These are phyloP conservation scores for Actinia equina DNA, from an alignment of 64 coral and sea anemone genomes.

Conservation along the genomic window DNA sequence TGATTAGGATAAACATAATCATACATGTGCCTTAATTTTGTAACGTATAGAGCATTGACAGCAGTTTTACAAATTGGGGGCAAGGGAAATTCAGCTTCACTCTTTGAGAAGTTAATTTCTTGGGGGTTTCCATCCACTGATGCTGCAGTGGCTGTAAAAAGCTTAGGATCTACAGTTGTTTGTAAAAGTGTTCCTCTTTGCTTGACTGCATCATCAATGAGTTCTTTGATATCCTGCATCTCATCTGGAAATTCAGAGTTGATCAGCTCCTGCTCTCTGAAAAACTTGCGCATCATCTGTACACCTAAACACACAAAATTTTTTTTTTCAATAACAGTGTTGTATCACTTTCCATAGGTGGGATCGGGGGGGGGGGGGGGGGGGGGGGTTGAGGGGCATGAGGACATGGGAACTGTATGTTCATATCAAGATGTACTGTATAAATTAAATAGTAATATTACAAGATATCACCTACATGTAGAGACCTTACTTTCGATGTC, in stretches of 20 bases:
- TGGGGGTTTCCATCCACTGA: slow-evolving; percentile 12
- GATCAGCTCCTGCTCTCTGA: slow-evolving; percentile 31
- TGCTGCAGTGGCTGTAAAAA: slow-evolving; percentile 2
- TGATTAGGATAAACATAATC: slow-evolving; percentile 20
- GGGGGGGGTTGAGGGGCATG: not conserved
- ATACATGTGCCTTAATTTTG: slow-evolving; percentile 21
- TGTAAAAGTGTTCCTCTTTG: slow-evolving; percentile 48
- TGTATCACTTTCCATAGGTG: not conserved
- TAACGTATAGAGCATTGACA: slow-evolving; percentile 8
- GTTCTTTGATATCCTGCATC: no score
- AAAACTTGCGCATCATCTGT: slow-evolving; percentile 54
- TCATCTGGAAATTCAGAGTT: no score
- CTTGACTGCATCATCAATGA: no score
- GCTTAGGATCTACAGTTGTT: slow-evolving; percentile 18
- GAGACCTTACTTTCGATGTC: no score
- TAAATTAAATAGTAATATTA: no score
- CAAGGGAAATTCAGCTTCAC: slow-evolving; percentile 22
- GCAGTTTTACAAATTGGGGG: slow-evolving; percentile 38
- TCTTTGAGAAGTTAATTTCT: slow-evolving; percentile 23
- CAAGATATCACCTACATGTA: no score
- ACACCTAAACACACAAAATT: slow-evolving; percentile 24
- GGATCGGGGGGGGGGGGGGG: no score
- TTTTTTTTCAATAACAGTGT: not conserved
- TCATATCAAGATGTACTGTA: not conserved
- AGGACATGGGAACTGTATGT: not conserved